Conservation (phyloP, 2,113 vertebrate species). For the Glareola pratincola region DNA sequence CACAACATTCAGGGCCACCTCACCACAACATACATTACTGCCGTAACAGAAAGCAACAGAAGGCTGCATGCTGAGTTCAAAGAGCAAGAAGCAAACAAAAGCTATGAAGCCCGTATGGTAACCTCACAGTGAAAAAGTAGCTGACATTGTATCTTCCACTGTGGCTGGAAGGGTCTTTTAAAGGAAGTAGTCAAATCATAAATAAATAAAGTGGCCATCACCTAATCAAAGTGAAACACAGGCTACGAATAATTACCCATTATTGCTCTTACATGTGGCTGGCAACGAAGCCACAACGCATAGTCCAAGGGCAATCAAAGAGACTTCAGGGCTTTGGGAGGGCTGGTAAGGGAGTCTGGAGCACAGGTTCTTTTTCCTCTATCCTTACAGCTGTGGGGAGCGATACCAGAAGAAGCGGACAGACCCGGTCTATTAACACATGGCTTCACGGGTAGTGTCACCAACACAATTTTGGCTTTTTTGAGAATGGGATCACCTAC, state of each 20-base stretch:
- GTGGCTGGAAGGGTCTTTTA: not conserved
- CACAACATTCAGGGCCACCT: not conserved
- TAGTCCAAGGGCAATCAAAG: not conserved
- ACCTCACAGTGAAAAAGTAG: not conserved
- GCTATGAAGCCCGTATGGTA: not conserved
- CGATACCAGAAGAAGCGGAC: not conserved
- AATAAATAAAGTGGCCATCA: not conserved
- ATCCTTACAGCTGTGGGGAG: not conserved
- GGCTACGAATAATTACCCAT: not conserved
- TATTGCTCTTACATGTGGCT: not conserved
- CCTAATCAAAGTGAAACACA: not conserved
- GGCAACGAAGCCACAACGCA: not conserved
- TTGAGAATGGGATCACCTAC: not conserved
- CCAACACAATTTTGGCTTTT: not conserved
- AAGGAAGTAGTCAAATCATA: not conserved
- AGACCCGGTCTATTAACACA: not conserved
- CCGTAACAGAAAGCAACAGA: not conserved
- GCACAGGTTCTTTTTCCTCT: not conserved
- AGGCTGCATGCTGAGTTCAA: not conserved
- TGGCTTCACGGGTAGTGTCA: not conserved
- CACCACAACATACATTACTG: not conserved
- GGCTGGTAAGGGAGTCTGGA: not conserved
- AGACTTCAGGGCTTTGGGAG: not conserved
- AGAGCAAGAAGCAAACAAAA: not conserved
- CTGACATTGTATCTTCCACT: not conserved